Evolutionary conservation across 2,888 invertebrate genomes (phyloP), one percentile per base, ranked within the genome.

Genomic region (Drosophila pseudotalamancana): DNA sequence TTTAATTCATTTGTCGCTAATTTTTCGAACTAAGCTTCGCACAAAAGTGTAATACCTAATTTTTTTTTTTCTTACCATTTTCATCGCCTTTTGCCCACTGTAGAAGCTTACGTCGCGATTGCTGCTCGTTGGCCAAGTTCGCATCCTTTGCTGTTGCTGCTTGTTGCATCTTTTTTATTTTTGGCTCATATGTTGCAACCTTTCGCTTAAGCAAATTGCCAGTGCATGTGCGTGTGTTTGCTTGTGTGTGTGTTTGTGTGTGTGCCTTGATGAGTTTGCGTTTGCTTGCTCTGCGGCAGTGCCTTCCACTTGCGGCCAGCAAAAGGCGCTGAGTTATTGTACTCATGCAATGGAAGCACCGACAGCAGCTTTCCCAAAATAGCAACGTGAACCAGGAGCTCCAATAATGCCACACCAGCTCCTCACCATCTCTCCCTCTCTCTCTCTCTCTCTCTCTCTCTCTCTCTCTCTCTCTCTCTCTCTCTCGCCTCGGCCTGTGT

Each of bases 141-240:
- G 29, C 53, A 50, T 54, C 23, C 54, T 32, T 51, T 49, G 43
- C 34, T 51, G 42, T 34, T 43, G 54, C 19, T 61, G 81, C 56
- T 65, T 59, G 57, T 84, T 56, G 46, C 65, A 46, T 48, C 55
- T 43, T 57, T 72, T 56, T n/a, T n/a, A n/a, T n/a, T n/a, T 55
- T 63, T 72, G 63, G 56, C 72, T 68, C 85, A 85, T 82, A 64
- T 85, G 83, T 62, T 68, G 76, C 72, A 76, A 60, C 63, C 59
- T 75, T 82, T 75, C 68, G 76, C 67, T 81, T 82, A 85, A 85
- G 80, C 86, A 81, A 81, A 81, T 85, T 85, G 83, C 86, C 79
- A 67, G 50, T 40, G 46, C 49, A 12, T 45, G 40, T 23, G 31
- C 40, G 21, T 49, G 34, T 51, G 19, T 55, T 19, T 60, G 35